Evolutionary conservation across 2,888 invertebrate genomes (phyloP), one percentile per base, ranked within the genome.

Genomic region (Drosophila paracracens): DNA sequence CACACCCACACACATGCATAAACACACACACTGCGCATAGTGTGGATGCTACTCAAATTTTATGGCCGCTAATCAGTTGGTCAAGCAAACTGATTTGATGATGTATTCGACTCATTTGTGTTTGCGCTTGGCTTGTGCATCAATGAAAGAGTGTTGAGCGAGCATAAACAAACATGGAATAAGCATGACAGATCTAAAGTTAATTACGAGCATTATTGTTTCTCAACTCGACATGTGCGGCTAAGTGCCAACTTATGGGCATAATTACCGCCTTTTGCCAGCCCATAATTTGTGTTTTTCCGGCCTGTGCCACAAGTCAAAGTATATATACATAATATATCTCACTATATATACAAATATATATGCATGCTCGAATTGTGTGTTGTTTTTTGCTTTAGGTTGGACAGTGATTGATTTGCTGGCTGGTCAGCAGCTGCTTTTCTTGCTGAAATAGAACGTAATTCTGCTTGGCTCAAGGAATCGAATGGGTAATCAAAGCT

Each of bases 101-200:
- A 48, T 67, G 38, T 60, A 57, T 60, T 36, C 46, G 62, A 31
- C 18, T 56, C 59, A 71, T 43, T 79, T 66, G 52, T 67, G 51
- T 59, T 48, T 68, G 69, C 27, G 48, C 38, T 60, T n/a, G 29
- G 53, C 35, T 68, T 62, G 52, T 46, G 77, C 65, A 50, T 74
- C 78, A 80, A 76, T 81, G 64, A 38, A 7, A 27, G 46, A 46
- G 46, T 25, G 8, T 33, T 21, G 27, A 69, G 43, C 73, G 40
- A 62, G 16, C 36, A 72, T 56, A 56, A 27, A 33, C 36, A 38
- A 36, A 38, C 48, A 62, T 8, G 27, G n/a, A 46, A n/a, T 63
- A 64, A 70, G 65, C 67, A 87, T 87, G 85, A 89, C 67, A 81
- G 89, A 87, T 87, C 85, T 88, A 76, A 76, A 79, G 80, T 89